phyloP scores from a whole-genome alignment of 2,888 invertebrate genomes.

The Andrena hattorfiana region DNA sequence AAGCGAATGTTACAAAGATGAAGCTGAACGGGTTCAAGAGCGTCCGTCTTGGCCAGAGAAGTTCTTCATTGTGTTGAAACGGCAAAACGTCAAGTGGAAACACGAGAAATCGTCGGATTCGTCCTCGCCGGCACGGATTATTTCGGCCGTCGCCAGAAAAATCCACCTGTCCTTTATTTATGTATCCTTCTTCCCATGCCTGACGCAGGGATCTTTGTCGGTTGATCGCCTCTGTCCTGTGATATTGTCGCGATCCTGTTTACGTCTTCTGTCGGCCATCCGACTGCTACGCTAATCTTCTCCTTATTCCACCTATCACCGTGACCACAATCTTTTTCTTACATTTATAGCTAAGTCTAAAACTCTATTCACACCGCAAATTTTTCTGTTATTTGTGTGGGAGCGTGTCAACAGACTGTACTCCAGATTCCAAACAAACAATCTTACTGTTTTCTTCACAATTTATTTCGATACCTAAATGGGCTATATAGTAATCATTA shows the following conservation, averaged over 20 bases:
- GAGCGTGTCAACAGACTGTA: constrained; percentile 21
- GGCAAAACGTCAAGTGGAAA: constrained; percentile 55
- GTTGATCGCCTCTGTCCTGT: constrained; percentile 46
- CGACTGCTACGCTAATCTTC: constrained; percentile 66
- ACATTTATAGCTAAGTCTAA: constrained; percentile 36
- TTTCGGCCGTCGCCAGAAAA: constrained; percentile 65
- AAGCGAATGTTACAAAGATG: background rate
- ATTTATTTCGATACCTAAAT: too few relatives aligned
- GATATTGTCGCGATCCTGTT: constrained; percentile 65
- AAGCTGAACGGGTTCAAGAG: constrained; percentile 9
- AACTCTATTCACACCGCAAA: constrained; percentile 56
- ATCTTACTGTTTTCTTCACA: background rate
- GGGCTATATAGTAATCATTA: too few relatives aligned
- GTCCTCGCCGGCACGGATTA: constrained; percentile 66
- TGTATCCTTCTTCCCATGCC: constrained; percentile 67
- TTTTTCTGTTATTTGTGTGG: constrained; percentile 8
- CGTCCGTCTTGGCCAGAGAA: constrained; percentile 27
- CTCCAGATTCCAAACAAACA: constrained; percentile 12
- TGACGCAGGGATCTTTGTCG: constrained; percentile 68
- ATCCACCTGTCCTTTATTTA: constrained; percentile 74
- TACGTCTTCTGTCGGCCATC: constrained; percentile 60
- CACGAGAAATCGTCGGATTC: constrained; percentile 58
- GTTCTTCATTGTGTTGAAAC: constrained; percentile 45
- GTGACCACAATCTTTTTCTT: constrained; percentile 46
- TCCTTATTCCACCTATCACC: constrained; percentile 60